A percentile compares a stretch with the other conserved stretches of the same genome.
Evolutionary conservation across 2,113 vertebrate species (phyloP).

Genomic region (Edolisoma coerulescens): DNA sequence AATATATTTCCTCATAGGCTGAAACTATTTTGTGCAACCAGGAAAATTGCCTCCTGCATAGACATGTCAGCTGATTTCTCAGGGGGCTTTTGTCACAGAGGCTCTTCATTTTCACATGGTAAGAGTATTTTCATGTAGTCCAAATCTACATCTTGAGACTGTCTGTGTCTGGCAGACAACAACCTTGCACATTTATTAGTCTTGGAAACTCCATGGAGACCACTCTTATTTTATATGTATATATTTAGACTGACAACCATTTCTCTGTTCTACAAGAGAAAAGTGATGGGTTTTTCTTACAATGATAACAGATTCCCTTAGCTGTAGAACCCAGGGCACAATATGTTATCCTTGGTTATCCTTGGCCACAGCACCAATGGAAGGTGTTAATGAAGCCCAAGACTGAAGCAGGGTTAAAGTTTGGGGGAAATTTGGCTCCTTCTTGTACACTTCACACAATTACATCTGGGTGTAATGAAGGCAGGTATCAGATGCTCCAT

Average conservation of each 20-base stretch:
- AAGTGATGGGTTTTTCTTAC: neutral
- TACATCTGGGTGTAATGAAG: accelerated
- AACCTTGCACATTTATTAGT: neutral
- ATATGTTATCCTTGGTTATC: neutral
- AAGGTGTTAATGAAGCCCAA: neutral
- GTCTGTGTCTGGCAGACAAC: neutral
- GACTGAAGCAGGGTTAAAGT: neutral
- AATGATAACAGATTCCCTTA: neutral
- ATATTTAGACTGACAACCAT: neutral
- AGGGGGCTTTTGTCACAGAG: neutral
- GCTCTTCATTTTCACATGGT: neutral
- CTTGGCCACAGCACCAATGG: neutral
- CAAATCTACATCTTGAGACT: neutral
- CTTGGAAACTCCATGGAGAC: neutral
- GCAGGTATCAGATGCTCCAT: neutral
- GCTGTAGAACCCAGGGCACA: neutral
- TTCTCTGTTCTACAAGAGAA: neutral
- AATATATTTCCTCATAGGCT: neutral
- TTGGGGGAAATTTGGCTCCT: neutral
- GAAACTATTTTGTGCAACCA: neutral
- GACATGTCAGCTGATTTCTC: neutral
- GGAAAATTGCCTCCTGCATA: neutral
- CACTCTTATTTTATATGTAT: neutral
- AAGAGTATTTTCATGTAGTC: neutral
- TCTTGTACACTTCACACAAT: neutral